Conservation (phyloP, 2,888 invertebrate genomes). For the Baronia brevicornis region DNA sequence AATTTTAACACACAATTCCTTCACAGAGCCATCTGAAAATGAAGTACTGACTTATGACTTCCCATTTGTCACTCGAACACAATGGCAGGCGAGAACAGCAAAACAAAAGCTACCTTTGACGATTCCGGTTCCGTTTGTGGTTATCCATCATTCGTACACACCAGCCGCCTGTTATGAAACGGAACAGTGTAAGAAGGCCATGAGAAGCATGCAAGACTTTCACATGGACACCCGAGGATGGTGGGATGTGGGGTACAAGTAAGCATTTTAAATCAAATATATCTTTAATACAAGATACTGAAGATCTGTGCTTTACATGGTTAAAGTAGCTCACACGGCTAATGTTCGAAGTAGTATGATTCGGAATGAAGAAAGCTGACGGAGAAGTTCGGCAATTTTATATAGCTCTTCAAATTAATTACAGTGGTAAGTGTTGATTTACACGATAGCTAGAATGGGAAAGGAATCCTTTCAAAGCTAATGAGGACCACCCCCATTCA, state of each 20-base stretch:
- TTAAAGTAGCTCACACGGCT: too few relatives aligned
- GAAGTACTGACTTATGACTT: conserved; percentile 46
- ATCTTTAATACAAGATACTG: too few relatives aligned
- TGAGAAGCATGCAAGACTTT: conserved; percentile 77
- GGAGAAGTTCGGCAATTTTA: too few relatives aligned
- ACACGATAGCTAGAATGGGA: too few relatives aligned
- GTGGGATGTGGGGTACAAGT: conserved; percentile 78
- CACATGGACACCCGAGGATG: conserved; percentile 75
- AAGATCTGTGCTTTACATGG: too few relatives aligned
- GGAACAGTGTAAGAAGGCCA: conserved; percentile 67
- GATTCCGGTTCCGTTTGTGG: conserved; percentile 79
- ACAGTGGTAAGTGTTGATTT: too few relatives aligned
- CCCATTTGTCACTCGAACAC: conserved; percentile 52
- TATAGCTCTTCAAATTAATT: too few relatives aligned
- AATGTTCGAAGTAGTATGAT: too few relatives aligned
- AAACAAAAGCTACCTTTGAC: conserved; percentile 55
- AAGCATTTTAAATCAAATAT: conserved; percentile 15
- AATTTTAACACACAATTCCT: too few relatives aligned
- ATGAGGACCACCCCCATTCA: too few relatives aligned
- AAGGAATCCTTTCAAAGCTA: too few relatives aligned
- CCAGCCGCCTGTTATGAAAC: conserved; percentile 73
- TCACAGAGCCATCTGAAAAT: conserved; percentile 29
- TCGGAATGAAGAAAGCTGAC: too few relatives aligned
- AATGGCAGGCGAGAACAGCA: conserved; percentile 78
- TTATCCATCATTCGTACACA: conserved; percentile 81